These are phyloP conservation scores for Pammene aurita DNA, from an alignment of 2,888 invertebrate genomes.

Conservation along the genomic window DNA sequence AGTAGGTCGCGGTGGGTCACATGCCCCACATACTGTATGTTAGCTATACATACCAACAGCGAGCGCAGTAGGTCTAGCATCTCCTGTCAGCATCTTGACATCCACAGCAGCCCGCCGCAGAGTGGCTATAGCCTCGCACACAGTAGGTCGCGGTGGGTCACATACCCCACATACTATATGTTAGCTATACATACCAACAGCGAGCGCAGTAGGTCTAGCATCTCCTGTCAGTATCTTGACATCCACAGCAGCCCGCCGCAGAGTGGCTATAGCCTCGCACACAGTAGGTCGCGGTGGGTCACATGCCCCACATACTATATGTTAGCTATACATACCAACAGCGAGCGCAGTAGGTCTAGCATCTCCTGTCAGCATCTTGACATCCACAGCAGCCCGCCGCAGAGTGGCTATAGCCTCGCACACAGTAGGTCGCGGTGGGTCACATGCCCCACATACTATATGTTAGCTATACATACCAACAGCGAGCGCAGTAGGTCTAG, in stretches of 20 bases:
- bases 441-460: too few species aligned
- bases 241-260: slow-evolving; percentile 92
- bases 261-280: slow-evolving; percentile 91
- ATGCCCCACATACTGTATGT: too few species aligned
- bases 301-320: slow-evolving; percentile 96
- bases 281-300: slow-evolving; percentile 97
- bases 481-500: slow-evolving; percentile 96
- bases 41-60: slow-evolving; percentile 76
- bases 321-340: slow-evolving; percentile 89
- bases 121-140: slow-evolving; percentile 92
- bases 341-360: slow-evolving; percentile 97
- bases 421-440: neutral
- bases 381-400: slow-evolving; percentile 91
- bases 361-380: slow-evolving; percentile 99
- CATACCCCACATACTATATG: slow-evolving; percentile 97
- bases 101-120: slow-evolving; percentile 92
- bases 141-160: slow-evolving; percentile 96
- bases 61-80: slow-evolving; percentile 96
- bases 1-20: too few species aligned
- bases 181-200: slow-evolving; percentile 82
- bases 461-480: slow-evolving; percentile 68
- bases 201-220: slow-evolving; percentile 96
- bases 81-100: slow-evolving; percentile 99
- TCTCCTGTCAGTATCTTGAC: slow-evolving; percentile 99
- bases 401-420: slow-evolving; percentile 81